Evolutionary conservation across 2,113 vertebrate genomes (phyloP).

Genomic region (Macaca mulatta): DNA sequence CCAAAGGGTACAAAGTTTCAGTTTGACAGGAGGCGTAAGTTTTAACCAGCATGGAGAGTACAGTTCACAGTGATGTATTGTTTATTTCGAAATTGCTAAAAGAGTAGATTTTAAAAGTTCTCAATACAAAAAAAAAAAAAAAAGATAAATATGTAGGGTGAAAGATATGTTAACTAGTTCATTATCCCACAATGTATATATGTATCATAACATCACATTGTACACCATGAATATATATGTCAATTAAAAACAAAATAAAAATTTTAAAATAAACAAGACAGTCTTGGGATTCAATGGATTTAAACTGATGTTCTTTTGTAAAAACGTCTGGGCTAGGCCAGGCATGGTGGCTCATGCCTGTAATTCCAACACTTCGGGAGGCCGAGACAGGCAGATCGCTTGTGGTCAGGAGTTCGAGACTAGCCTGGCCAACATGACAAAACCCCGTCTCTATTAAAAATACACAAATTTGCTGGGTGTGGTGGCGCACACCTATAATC

Average conservation of each 20-base stretch:
- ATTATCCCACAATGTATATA: neutral
- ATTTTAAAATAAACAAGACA: neutral
- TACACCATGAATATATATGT: neutral
- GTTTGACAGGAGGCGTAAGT: neutral
- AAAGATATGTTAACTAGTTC: neutral
- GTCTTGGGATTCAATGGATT: conserved; percentile 1
- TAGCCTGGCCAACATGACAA: no score
- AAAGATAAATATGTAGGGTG: neutral
- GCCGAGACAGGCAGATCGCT: no score
- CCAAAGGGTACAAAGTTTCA: neutral
- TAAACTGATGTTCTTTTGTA: conserved; percentile 14
- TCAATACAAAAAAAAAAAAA: neutral
- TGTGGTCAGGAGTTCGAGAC: no score
- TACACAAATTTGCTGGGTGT: no score
- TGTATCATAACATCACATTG: neutral
- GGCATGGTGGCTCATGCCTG: no score
- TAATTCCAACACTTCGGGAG: no score
- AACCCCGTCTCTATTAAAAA: no score
- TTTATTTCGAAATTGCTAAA: neutral
- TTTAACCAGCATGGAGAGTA: neutral
- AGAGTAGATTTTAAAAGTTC: neutral
- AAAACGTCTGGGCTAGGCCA: no score
- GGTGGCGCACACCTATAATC: no score
- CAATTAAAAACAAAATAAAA: neutral
- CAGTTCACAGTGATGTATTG: neutral